Base-by-base conservation (phyloP, 2,797 vertebrate genomes). In the Amazona finschi region DNA sequence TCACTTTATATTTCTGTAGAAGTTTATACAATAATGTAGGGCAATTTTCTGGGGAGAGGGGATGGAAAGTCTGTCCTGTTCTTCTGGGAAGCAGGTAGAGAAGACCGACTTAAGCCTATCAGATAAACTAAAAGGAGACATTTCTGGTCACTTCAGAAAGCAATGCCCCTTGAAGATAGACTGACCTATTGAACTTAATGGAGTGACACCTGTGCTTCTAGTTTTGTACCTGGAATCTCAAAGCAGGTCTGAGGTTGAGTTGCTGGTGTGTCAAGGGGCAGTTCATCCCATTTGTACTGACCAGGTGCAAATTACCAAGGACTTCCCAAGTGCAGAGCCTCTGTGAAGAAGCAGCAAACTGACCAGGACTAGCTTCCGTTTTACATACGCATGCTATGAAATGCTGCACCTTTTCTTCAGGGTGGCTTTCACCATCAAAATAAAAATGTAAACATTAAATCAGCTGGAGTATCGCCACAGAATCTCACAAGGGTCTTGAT, bases 71-170 rank as follows among this genome's bases (percentile, higher is more conserved):
- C 30, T 60, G 19, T 55, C 38, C 30, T 61, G 4, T 65, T 81
- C 62, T 73, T 75, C 33, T 41, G 38, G 79, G 33, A 61, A 64
- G 7, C 3, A 1, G 44, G 8, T 31, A 49, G 78, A 69, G 75
- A 55, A 92, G 89, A 47, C 70, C 11, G 39, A 83, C 27, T 36
- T n/a, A 33, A 53, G 39, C 58, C 70, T 75, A 9, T 84, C 49
- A 44, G 39, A 52, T 72, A 43, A 90, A 67, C 39, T 77, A n/a
- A 61, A 86, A 80, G 50, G 66, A 88, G 49, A 22, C 20, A 13
- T 79, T 76, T 92, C 33, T 91, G 55, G 58, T 90, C 71, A 70
- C n/a, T 81, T 92, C n/a, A 71, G 24, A 65, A 84, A 86, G 53
- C 82, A 39, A 7, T 82, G 52, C 61, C 41, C 57, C 83, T 77